Evolutionary conservation across 2,113 vertebrate genomes (phyloP).

Genomic region (Balaenoptera acutorostrata): DNA sequence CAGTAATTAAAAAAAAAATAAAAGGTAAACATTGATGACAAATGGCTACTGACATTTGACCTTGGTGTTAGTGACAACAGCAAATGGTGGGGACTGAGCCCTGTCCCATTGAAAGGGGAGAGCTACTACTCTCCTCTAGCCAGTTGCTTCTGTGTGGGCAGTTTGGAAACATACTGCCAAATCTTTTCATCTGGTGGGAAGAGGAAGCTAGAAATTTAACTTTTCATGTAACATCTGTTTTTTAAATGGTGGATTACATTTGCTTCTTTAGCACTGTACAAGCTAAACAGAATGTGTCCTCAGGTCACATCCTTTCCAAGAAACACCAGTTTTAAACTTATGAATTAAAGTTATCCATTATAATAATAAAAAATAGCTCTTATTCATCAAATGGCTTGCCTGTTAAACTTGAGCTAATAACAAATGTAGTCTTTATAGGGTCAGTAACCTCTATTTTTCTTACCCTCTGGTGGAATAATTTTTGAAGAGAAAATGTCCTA

Average conservation of each 20-base stretch:
- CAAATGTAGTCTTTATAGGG: background rate
- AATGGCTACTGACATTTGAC: background rate
- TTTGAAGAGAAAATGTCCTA: conserved; percentile 1
- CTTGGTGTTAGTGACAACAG: background rate
- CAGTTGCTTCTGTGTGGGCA: background rate
- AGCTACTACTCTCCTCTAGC: background rate
- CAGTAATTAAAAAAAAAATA: background rate
- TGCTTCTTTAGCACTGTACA: background rate
- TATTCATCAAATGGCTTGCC: background rate
- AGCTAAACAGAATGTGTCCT: background rate
- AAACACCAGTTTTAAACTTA: background rate
- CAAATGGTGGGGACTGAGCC: background rate
- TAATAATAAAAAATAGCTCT: background rate
- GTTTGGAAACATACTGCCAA: background rate
- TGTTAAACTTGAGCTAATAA: background rate
- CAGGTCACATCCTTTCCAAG: background rate
- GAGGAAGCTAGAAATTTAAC: background rate
- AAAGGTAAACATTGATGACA: background rate
- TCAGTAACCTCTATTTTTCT: background rate
- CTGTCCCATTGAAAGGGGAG: background rate
- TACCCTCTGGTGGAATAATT: background rate
- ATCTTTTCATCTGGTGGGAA: background rate
- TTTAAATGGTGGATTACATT: background rate
- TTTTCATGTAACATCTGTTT: background rate
- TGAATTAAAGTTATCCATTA: background rate